These are phyloP conservation scores for Sinocyclocheilus anophthalmus DNA, from an alignment of 2,113 vertebrate genomes.

Conservation along the genomic window DNA sequence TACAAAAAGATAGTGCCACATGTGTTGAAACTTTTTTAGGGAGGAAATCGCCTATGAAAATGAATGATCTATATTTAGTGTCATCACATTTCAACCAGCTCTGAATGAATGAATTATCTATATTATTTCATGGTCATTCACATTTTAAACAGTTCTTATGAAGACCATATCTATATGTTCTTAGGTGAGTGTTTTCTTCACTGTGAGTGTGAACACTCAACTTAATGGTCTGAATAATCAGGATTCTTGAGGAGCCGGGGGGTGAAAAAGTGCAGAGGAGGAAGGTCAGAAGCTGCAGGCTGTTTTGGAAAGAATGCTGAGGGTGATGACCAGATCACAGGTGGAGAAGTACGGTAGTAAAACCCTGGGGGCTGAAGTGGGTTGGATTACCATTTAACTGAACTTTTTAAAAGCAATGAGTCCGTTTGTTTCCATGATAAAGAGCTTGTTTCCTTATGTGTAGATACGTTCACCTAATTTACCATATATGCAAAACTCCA, in stretches of 20 bases:
- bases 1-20: background rate
- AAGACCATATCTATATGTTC: background rate
- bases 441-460: too few relatives aligned
- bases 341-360: background rate
- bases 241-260: background rate
- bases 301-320: constrained; percentile 22
- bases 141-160: background rate
- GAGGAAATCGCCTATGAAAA: background rate
- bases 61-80: background rate
- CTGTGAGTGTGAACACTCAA: background rate
- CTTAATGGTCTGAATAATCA: background rate
- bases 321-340: constrained; percentile 26
- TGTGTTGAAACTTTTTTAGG: background rate
- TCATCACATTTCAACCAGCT: background rate
- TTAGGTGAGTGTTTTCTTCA: background rate
- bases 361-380: background rate
- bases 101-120: background rate
- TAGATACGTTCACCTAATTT: background rate
- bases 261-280: background rate
- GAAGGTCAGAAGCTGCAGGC: constrained; percentile 16
- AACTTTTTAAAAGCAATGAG: background rate
- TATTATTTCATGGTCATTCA: background rate
- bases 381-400: background rate
- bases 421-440: background rate
- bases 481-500: background rate